phyloP scores from a whole-genome alignment of 1,140 invertebrate species.

The Cyclina sinensis region DNA sequence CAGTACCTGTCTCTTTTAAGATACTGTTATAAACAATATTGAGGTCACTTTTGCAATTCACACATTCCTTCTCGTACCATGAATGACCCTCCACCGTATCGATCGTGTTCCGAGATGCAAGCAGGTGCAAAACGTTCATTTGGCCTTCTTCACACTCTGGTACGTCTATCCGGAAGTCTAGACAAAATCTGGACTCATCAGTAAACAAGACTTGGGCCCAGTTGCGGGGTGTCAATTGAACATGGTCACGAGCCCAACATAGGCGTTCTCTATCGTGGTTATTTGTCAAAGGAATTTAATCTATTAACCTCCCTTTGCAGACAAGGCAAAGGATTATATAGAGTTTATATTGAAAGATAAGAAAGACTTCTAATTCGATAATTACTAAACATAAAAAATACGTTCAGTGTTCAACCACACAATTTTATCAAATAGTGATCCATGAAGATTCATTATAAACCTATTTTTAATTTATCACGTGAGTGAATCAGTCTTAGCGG shows the following conservation, averaged over 20 bases:
- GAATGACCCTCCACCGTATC: not conserved
- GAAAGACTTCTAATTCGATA: no score
- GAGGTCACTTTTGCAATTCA: not conserved
- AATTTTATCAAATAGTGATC: no score
- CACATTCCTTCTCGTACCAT: conserved; percentile 20
- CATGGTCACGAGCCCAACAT: not conserved
- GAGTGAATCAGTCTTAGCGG: no score
- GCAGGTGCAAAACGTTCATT: conserved; percentile 38
- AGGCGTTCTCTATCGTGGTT: conserved; percentile 17
- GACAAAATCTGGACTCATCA: conserved; percentile 57
- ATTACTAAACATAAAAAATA: no score
- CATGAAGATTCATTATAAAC: no score
- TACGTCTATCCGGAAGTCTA: conserved; percentile 50
- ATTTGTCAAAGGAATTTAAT: conserved; percentile 9
- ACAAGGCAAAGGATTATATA: no score
- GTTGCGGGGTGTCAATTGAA: not conserved
- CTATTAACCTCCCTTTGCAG: no score
- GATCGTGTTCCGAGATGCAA: conserved; percentile 34
- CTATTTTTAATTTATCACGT: no score
- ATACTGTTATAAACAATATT: not conserved
- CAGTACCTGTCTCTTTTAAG: not conserved
- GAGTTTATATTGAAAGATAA: no score
- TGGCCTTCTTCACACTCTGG: conserved; percentile 29
- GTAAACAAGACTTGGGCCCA: conserved; percentile 35
- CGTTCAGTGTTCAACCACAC: no score